Evolutionary conservation across 1,140 invertebrate species (phyloP).

Genomic region (Holcopasites calliopsidis): DNA sequence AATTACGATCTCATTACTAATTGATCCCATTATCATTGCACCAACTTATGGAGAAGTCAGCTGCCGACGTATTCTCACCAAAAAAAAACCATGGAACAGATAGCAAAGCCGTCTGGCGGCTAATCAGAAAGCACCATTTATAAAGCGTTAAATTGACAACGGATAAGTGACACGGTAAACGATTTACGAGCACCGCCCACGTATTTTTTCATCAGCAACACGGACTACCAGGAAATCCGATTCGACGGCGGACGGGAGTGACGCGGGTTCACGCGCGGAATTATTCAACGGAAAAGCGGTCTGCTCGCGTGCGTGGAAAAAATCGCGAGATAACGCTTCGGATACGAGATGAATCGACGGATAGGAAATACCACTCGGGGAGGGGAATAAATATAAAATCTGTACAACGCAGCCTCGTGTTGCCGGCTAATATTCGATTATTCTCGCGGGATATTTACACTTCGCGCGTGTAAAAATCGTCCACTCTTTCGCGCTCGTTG

Average conservation of each 20-base stretch:
- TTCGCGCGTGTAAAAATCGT: neutral
- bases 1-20: too few relatives aligned
- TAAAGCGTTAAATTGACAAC: neutral
- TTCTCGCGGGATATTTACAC: neutral
- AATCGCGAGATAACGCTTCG: neutral
- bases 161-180: neutral
- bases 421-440: constrained; percentile 4
- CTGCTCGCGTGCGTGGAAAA: neutral
- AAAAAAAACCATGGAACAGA: neutral
- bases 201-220: neutral
- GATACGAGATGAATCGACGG: neutral
- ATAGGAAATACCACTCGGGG: neutral
- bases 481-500: neutral
- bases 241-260: neutral
- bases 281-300: neutral
- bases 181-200: neutral
- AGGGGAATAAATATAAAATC: neutral
- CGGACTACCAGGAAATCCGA: neutral
- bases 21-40: too few relatives aligned
- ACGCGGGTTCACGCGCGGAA: neutral
- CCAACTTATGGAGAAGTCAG: too few relatives aligned
- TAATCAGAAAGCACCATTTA: neutral
- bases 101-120: neutral
- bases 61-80: too few relatives aligned
- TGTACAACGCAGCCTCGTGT: too few relatives aligned